Percentiles rank a stretch among this genome's conserved stretches.
Evolutionary conservation across 1,140 invertebrate species (phyloP).

Genomic region (Phortica variegata): DNA sequence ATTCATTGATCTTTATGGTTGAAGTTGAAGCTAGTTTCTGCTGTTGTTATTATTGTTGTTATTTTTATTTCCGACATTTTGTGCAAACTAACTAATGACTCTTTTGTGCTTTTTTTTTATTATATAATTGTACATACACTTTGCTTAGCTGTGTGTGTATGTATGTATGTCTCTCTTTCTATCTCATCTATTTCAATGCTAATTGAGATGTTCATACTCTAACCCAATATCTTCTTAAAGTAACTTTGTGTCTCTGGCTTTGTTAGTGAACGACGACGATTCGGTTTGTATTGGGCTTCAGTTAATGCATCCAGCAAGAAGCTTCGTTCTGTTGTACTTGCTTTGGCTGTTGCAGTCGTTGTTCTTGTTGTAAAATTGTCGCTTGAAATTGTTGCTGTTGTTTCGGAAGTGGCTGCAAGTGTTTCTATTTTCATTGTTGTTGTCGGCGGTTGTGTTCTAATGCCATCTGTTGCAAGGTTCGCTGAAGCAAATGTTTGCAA

Average conservation of each 20-base stretch:
- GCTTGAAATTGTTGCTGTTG: constrained; percentile 3
- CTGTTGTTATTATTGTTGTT: too few species aligned
- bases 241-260: constrained; percentile 56
- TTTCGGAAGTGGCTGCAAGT: constrained; percentile 3
- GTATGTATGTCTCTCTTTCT: too few species aligned
- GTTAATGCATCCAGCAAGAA: constrained; percentile 52
- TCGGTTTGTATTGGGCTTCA: constrained; percentile 52
- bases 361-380: constrained; percentile 1
- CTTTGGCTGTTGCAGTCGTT: constrained; percentile 6
- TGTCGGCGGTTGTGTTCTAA: not conserved
- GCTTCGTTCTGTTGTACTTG: constrained; percentile 31
- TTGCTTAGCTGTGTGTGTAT: too few species aligned
- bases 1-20: too few species aligned
- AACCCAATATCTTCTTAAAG: constrained; percentile 57
- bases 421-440: constrained; percentile 24
- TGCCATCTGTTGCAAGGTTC: not conserved
- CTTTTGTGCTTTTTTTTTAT: too few species aligned
- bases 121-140: too few species aligned
- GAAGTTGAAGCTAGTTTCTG: too few species aligned
- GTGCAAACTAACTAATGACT: too few species aligned
- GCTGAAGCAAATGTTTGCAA: not conserved
- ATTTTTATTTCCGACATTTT: too few species aligned
- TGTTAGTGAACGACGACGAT: constrained; percentile 53
- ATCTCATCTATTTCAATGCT: too few species aligned
- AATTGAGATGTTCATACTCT: constrained; percentile 12